phyloP scores from a whole-genome alignment of 2,113 vertebrate genomes.

The Charadrius vociferus region DNA sequence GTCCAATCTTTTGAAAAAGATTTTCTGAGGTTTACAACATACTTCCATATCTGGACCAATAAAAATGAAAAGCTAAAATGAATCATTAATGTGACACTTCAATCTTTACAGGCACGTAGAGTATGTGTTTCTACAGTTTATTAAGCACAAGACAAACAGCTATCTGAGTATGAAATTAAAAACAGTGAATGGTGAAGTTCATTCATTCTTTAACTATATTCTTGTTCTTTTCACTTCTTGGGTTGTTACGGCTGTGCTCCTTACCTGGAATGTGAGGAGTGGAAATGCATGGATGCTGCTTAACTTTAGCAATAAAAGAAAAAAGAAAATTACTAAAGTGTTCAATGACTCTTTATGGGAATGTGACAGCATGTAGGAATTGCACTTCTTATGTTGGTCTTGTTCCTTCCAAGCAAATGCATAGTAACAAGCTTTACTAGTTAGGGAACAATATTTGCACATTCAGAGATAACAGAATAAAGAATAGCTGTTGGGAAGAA shows the following conservation, averaged over 20 bases:
- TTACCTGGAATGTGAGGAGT: not conserved
- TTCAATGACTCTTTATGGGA: not conserved
- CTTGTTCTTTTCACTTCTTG: not conserved
- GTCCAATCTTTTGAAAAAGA: not conserved
- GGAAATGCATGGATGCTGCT: not conserved
- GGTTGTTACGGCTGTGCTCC: not conserved
- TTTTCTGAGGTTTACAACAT: not conserved
- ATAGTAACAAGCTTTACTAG: not conserved
- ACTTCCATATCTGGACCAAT: not conserved
- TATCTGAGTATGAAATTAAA: conserved; percentile 18
- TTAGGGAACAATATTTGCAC: not conserved
- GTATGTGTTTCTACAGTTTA: not conserved
- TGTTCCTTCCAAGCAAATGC: not conserved
- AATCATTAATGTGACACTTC: not conserved
- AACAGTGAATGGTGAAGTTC: not conserved
- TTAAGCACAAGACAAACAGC: not conserved
- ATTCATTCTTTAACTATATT: not conserved
- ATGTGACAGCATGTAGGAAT: not conserved
- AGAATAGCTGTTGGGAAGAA: not conserved
- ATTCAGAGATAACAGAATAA: not conserved
- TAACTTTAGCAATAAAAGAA: not conserved
- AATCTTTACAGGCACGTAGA: not conserved
- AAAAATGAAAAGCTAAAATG: not conserved
- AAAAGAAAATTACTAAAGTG: not conserved
- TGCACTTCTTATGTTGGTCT: not conserved